A percentile compares a stretch with the other conserved stretches of the same genome.
Conservation (phyloP, 2,888 invertebrate genomes). For the Thera britannica region DNA sequence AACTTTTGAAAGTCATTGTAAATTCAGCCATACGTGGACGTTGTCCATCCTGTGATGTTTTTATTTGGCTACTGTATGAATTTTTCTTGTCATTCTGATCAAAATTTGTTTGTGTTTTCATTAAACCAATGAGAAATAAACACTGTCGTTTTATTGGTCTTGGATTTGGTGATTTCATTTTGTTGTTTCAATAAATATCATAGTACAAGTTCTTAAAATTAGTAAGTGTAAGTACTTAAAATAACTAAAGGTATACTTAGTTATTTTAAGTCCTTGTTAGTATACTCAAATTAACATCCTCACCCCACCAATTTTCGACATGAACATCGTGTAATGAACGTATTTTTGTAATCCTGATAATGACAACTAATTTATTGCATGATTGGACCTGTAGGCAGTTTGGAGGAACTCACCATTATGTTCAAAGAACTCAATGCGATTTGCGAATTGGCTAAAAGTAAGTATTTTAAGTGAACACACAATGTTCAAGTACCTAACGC, state of each 20-base stretch:
- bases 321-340: constrained; percentile 16
- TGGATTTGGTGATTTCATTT: neutral
- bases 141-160: neutral
- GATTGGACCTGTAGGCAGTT: constrained; percentile 1
- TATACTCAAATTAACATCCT: neutral
- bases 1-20: too few relatives aligned
- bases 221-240: too few relatives aligned
- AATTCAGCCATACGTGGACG: too few relatives aligned
- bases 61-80: neutral
- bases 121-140: neutral
- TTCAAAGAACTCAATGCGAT: constrained; percentile 14
- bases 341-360: constrained; percentile 7
- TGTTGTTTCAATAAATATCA: neutral
- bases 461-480: neutral
- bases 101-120: constrained; percentile 3
- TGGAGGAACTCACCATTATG: constrained; percentile 1
- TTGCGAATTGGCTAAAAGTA: constrained; percentile 12
- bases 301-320: neutral
- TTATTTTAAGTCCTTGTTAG: neutral
- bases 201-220: too few relatives aligned
- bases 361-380: constrained; percentile 17
- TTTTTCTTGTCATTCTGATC: neutral
- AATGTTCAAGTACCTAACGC: neutral
- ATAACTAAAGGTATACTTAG: too few relatives aligned
- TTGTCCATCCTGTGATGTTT: neutral